Conservation (phyloP, 2,888 invertebrate species). For the Plebejus melissa region DNA sequence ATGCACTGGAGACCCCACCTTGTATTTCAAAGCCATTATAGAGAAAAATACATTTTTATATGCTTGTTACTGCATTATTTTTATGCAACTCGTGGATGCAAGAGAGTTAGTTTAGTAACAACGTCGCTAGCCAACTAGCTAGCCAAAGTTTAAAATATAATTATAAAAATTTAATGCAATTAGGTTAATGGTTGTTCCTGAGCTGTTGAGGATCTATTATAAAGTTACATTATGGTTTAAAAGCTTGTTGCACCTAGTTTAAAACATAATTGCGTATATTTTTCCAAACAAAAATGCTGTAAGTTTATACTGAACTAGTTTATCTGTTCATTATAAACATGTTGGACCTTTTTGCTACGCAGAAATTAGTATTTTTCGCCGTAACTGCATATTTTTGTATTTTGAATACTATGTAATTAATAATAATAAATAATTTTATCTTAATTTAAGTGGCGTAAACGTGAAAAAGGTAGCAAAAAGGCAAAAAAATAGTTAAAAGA, state of each 20-base stretch:
- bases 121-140: slow-evolving; percentile 18
- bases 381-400: neutral
- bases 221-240: slow-evolving; percentile 22
- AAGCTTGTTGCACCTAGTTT: slow-evolving; percentile 17
- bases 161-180: slow-evolving; percentile 24
- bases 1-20: too few species aligned
- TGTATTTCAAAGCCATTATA: too few species aligned
- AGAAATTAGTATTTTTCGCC: neutral
- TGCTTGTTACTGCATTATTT: neutral
- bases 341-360: neutral
- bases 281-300: neutral
- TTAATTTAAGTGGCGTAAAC: too few species aligned
- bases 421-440: too few species aligned
- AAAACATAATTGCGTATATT: slow-evolving; percentile 9
- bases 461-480: too few species aligned
- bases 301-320: slow-evolving; percentile 6
- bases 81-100: neutral
- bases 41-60: too few species aligned
- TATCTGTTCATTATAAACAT: neutral
- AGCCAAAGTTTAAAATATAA: slow-evolving; percentile 21
- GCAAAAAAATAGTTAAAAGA: too few species aligned
- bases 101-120: slow-evolving; percentile 8
- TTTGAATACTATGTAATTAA: neutral
- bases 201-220: slow-evolving; percentile 21
- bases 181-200: slow-evolving; percentile 18